phyloP scores from a whole-genome alignment of 2,797 vertebrate species.

The Anniella stebbinsi region DNA sequence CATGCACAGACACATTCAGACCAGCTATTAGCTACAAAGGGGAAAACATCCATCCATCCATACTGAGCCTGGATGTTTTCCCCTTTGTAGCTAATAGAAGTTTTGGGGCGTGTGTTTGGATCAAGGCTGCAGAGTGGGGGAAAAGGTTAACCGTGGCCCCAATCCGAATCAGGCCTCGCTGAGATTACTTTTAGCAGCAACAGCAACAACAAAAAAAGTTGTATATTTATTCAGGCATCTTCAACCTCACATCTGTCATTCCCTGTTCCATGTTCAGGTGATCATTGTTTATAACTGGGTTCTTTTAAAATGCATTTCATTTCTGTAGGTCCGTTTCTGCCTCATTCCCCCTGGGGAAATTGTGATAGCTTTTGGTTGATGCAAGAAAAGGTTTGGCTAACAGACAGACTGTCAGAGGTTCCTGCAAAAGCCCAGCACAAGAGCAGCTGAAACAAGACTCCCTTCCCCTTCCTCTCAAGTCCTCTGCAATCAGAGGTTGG shows the following conservation, averaged over 20 bases:
- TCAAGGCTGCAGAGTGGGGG: not conserved
- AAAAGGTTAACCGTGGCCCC: not conserved
- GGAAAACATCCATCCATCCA: not conserved
- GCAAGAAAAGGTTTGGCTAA: not conserved
- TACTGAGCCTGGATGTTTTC: not conserved
- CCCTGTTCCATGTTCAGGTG: not conserved
- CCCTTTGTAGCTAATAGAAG: not conserved
- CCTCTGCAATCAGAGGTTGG: too few species aligned
- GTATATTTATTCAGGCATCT: not conserved
- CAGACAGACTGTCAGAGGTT: not conserved
- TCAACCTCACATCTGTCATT: not conserved
- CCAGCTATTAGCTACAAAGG: not conserved
- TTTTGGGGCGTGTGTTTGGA: not conserved
- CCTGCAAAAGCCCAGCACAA: not conserved
- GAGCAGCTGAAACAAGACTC: not conserved
- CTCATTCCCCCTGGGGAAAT: not conserved
- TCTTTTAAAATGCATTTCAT: not conserved
- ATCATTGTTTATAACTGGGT: not conserved
- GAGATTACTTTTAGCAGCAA: not conserved
- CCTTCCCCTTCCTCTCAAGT: not conserved
- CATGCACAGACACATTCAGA: not conserved
- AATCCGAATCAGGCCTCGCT: not conserved
- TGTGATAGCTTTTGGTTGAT: not conserved
- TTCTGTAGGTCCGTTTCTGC: not conserved
- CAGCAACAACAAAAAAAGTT: not conserved